A percentile compares a stretch with the other conserved stretches of the same genome.
Conservation (phyloP, 2,113 vertebrate species). For the Dicaeum eximium region DNA sequence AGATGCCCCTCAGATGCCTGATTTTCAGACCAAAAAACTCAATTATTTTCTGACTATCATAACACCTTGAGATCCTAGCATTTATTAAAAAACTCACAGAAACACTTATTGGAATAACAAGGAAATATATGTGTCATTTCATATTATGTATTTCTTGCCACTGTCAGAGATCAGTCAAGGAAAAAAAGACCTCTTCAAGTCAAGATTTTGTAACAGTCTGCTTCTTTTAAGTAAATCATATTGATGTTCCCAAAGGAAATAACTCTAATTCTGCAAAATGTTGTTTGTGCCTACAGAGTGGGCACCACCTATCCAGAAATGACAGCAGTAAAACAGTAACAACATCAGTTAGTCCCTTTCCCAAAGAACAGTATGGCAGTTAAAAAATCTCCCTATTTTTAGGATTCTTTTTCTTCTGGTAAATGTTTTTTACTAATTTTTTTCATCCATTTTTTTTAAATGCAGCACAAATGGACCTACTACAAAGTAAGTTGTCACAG, state of each 20-base stretch:
- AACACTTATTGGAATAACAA: not conserved
- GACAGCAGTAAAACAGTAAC: not conserved
- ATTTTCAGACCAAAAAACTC: not conserved
- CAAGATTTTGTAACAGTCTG: not conserved
- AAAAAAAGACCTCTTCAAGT: not conserved
- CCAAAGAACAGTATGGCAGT: not conserved
- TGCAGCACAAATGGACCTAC: not conserved
- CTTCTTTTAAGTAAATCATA: not conserved
- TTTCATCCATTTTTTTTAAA: constrained; percentile 36
- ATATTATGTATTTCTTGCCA: not conserved
- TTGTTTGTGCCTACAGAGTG: not conserved
- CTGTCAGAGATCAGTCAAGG: not conserved
- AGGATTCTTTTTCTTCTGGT: not conserved
- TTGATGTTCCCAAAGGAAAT: not conserved
- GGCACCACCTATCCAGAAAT: not conserved
- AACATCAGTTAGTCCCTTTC: not conserved
- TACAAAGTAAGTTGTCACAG: constrained; percentile 18
- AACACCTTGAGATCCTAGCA: not conserved
- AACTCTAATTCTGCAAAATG: not conserved
- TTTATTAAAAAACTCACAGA: not conserved
- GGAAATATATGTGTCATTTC: not conserved
- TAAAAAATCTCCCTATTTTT: not conserved
- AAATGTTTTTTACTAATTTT: not conserved
- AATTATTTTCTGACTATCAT: not conserved
- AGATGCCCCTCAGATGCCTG: not conserved